A percentile compares a stretch with the other conserved stretches of the same genome.
Evolutionary conservation across 2,797 vertebrate species (phyloP).

Genomic region (Spinus olivaceus): DNA sequence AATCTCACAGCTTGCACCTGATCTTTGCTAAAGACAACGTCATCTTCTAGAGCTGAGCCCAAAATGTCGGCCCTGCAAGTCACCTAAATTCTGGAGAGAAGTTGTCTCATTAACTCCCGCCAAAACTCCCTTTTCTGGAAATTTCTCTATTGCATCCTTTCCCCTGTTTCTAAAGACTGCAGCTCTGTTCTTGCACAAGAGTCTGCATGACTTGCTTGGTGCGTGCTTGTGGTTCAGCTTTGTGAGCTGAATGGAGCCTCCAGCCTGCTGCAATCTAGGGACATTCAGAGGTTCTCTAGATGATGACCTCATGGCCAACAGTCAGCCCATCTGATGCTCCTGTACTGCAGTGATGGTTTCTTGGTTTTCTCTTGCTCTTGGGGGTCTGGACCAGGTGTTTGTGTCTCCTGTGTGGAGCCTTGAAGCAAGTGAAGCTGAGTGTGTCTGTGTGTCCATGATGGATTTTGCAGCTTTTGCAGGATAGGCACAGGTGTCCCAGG

Average conservation of each 20-base stretch:
- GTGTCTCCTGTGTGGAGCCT: background rate
- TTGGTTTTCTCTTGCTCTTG: fast-evolving
- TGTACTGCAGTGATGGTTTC: fast-evolving
- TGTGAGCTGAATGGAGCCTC: fast-evolving
- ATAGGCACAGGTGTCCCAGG: background rate
- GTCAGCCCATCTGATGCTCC: background rate
- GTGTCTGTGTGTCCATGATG: background rate
- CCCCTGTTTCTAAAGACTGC: background rate
- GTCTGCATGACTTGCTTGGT: background rate
- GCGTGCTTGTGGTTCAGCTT: background rate
- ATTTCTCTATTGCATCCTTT: background rate
- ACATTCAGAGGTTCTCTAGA: background rate
- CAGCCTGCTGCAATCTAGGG: background rate
- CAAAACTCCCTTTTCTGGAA: background rate
- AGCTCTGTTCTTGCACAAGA: background rate
- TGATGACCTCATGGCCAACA: background rate
- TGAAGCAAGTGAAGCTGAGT: fast-evolving
- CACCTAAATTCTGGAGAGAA: background rate
- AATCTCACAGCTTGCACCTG: conserved; percentile 6
- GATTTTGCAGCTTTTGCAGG: background rate
- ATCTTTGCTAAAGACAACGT: background rate
- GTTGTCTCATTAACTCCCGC: background rate
- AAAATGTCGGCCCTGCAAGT: background rate
- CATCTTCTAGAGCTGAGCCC: background rate
- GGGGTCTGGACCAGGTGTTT: background rate